Percentiles rank a stretch among this genome's conserved stretches.
phyloP scores from a whole-genome alignment of 2,797 vertebrate genomes.

The Platyrinchus mystaceus region DNA sequence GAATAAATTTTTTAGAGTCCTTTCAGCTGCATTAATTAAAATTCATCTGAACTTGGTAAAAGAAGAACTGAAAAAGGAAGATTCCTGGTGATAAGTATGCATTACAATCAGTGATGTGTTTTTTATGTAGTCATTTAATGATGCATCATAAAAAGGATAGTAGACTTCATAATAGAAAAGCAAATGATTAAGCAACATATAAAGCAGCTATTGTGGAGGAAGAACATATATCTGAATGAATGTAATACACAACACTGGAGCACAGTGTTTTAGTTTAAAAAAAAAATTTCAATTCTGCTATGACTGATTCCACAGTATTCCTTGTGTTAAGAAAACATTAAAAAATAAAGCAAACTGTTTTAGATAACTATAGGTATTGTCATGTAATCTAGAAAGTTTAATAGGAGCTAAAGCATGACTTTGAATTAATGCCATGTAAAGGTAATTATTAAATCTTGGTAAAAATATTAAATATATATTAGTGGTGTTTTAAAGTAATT shows the following conservation, averaged over 20 bases:
- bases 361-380: not conserved
- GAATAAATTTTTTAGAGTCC: not conserved
- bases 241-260: not conserved
- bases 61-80: not conserved
- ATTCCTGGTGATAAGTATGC: not conserved
- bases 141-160: not conserved
- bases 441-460: not conserved
- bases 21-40: conserved; percentile 28
- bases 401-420: not conserved
- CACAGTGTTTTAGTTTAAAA: not conserved
- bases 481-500: not conserved
- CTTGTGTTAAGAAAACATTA: not conserved
- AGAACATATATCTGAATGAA: not conserved
- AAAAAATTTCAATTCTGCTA: not conserved
- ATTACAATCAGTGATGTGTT: not conserved
- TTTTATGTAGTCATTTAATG: not conserved
- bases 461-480: not conserved
- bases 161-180: not conserved
- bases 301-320: not conserved
- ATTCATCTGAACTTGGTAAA: not conserved
- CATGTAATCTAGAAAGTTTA: not conserved
- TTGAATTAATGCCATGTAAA: not conserved
- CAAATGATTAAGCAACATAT: not conserved
- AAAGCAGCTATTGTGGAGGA: not conserved
- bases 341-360: not conserved